These are phyloP conservation scores for Sceliomorpha sp. DNA, from an alignment of 2,888 invertebrate genomes.

Conservation along the genomic window DNA sequence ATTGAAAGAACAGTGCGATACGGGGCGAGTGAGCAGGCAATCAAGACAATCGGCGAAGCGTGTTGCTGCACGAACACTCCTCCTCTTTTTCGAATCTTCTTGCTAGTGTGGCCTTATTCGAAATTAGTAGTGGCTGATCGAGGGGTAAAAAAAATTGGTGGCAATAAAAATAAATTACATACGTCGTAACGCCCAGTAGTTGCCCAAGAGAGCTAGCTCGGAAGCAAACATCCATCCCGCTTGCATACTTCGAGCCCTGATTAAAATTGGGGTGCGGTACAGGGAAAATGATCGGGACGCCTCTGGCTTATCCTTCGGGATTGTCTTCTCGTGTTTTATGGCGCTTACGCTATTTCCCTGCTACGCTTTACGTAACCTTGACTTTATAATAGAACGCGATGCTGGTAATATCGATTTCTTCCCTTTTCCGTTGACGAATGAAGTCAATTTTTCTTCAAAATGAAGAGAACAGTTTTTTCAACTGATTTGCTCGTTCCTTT, in stretches of 20 bases:
- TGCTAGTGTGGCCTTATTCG: conserved; percentile 58
- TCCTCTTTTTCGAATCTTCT: conserved; percentile 20
- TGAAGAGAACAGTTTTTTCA: too few relatives aligned
- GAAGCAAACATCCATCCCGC: conserved; percentile 76
- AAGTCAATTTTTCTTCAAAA: conserved; percentile 19
- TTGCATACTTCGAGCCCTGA: conserved; percentile 79
- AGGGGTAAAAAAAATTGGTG: conserved; percentile 79
- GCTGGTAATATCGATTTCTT: conserved; percentile 43
- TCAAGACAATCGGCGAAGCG: conserved; percentile 55
- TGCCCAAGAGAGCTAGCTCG: conserved; percentile 66
- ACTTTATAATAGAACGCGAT: conserved; percentile 53
- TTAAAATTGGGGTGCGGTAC: conserved; percentile 80
- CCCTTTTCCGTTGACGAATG: conserved; percentile 26
- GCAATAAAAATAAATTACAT: conserved; percentile 81
- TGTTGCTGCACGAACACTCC: conserved; percentile 39
- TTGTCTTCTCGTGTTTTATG: conserved; percentile 59
- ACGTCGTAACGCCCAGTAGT: conserved; percentile 79
- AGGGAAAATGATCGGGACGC: conserved; percentile 70
- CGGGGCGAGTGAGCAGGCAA: conserved; percentile 45
- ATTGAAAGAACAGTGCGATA: conserved; percentile 53
- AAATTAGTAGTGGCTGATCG: conserved; percentile 78
- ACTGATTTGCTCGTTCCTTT: too few relatives aligned
- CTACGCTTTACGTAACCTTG: conserved; percentile 51
- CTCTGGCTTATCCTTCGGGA: conserved; percentile 67
- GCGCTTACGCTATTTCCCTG: conserved; percentile 55